Percentiles rank a stretch among this genome's conserved stretches.
Conservation (phyloP, 2,113 vertebrate genomes). For the Brachypteracias leptosomus region DNA sequence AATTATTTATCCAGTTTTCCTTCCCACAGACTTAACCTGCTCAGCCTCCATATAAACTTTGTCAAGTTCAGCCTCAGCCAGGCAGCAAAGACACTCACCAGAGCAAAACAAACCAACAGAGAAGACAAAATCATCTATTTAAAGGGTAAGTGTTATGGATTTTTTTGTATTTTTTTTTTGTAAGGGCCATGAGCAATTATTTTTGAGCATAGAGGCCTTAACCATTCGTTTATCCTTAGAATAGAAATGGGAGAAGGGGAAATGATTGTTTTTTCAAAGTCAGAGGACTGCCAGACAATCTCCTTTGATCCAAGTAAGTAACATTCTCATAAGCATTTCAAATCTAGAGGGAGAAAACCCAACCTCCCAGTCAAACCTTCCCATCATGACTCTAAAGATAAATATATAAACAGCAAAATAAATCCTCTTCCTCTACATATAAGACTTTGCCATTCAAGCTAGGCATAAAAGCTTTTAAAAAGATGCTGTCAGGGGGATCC, state of each 20-base stretch:
- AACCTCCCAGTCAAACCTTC: not conserved
- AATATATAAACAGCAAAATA: not conserved
- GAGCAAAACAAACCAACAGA: not conserved
- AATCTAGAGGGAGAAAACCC: not conserved
- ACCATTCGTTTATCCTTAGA: conserved; percentile 3
- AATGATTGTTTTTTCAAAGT: conserved; percentile 25
- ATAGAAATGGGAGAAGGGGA: conserved; percentile 3
- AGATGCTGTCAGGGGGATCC: not conserved
- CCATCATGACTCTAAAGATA: not conserved
- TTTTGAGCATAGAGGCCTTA: conserved; percentile 11
- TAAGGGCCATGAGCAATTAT: conserved; percentile 5
- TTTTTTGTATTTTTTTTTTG: not conserved
- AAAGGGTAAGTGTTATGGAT: not conserved
- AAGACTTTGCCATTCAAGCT: not conserved
- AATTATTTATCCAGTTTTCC: not conserved
- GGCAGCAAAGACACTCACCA: not conserved
- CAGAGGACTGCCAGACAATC: conserved; percentile 6
- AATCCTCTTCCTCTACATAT: not conserved
- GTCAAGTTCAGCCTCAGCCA: not conserved
- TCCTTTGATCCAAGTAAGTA: conserved; percentile 26
- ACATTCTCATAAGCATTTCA: conserved; percentile 22
- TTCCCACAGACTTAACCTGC: not conserved
- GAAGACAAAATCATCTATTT: not conserved
- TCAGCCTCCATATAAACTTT: not conserved
- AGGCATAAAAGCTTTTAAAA: not conserved